Base-by-base conservation (phyloP, 2,113 vertebrate species). In the Hucho hucho region DNA sequence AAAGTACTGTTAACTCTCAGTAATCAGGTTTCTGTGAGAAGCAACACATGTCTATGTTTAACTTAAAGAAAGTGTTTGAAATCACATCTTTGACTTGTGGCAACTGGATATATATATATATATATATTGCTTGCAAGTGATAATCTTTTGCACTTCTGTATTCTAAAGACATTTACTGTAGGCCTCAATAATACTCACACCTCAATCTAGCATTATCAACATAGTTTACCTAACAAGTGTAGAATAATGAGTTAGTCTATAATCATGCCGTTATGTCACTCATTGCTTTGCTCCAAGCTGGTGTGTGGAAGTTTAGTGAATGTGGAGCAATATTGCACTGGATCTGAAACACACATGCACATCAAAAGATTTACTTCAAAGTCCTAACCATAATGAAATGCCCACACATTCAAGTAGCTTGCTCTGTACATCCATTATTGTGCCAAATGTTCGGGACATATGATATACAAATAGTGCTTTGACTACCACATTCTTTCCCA, bases 351-450 rank as follows among this genome's bases (percentile, higher is more conserved):
- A 77, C 84, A 73, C 71, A 88, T 59, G 83, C 75, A 82, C 87
- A 89, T 91, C 85, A 91, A 88, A 89, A 77, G 81, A 25, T 59
- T 0, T 22, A 72, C 89, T 90, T 92, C 90, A 92, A 90, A 92
- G 89, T 87, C 74, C 65, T 32, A 83, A 82, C 68, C 83, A 90
- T 82, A 87, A 85, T 87, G 78, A 87, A 80, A 83, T 75, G 73
- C 88, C 89, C 88, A 88, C 90, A 87, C 84, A 80, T 66, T 77
- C 71, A 77, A 70, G 59, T 77, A 65, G 11, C n/a, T 47, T 14
- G 47, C 76, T 90, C 77, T 85, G 83, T 73, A 71, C 77, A 66
- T 82, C 80, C 66, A 59, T 72, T 78, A 68, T 77, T 76, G 76
- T 75, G 80, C 65, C 13, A 87, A 82, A 88, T 88, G 83, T 87